phyloP scores from a whole-genome alignment of 2,888 invertebrate species.

The Heteropelma amictum region DNA sequence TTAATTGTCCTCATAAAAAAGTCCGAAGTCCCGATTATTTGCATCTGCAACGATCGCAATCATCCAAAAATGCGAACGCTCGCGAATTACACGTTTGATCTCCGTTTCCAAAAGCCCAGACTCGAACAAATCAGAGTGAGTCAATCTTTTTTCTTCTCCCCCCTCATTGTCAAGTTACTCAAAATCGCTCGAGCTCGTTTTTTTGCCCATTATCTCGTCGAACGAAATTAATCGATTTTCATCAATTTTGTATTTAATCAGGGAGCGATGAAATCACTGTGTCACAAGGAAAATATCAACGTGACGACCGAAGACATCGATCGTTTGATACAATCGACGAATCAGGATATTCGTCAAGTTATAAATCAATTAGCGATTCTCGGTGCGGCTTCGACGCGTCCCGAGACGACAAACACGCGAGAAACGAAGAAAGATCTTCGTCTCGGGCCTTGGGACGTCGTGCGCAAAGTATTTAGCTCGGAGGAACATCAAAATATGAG shows the following conservation, averaged over 20 bases:
- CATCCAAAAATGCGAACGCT: conserved; percentile 95
- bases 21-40: conserved; percentile 92
- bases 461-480: conserved; percentile 91
- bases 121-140: conserved; percentile 93
- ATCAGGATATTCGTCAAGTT: conserved; percentile 96
- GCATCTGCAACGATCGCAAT: conserved; percentile 98
- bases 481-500: conserved; percentile 88
- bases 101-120: conserved; percentile 91
- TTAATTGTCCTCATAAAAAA: conserved; percentile 94
- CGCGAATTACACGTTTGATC: conserved; percentile 95
- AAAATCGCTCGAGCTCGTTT: not conserved
- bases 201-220: not conserved
- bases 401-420: conserved; percentile 63
- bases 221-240: not conserved
- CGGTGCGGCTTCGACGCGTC: conserved; percentile 76
- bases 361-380: conserved; percentile 93
- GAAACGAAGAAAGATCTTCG: conserved; percentile 89
- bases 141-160: not conserved
- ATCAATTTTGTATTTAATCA: conserved; percentile 71
- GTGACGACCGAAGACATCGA: conserved; percentile 87
- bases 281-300: conserved; percentile 93
- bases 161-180: not conserved
- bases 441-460: conserved; percentile 96
- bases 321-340: conserved; percentile 91
- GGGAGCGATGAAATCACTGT: conserved; percentile 94